These are phyloP conservation scores for Xestobium rufovillosum DNA, from an alignment of 2,888 invertebrate genomes.

Conservation along the genomic window DNA sequence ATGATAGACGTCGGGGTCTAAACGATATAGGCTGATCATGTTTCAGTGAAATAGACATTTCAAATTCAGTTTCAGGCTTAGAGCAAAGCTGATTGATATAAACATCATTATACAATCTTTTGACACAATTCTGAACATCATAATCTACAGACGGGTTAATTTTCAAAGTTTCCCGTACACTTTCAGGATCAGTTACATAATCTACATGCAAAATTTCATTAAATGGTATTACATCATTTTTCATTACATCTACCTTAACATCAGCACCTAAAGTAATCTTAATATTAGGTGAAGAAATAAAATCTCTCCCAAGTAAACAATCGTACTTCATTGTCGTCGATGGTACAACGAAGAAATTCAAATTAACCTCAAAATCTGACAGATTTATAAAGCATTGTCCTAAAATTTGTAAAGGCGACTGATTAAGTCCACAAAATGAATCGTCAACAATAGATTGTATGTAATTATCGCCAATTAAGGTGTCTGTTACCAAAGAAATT, in stretches of 20 bases:
- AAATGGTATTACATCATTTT: no score
- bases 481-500: constrained; percentile 12
- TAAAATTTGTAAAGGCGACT: constrained; percentile 7
- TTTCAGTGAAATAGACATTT: constrained; percentile 21
- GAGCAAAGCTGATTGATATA: constrained; percentile 5
- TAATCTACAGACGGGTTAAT: no score
- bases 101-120: no score
- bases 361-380: constrained; percentile 5
- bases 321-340: constrained; percentile 11
- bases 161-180: no score
- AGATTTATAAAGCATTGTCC: no score
- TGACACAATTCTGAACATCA: no score
- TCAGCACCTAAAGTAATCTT: no score
- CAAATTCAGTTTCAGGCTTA: constrained; percentile 20
- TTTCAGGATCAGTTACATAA: no score
- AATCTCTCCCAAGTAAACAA: constrained; percentile 14
- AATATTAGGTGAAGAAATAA: no score
- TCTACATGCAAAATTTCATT: no score
- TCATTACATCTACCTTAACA: no score
- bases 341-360: constrained; percentile 17
- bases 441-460: constrained; percentile 10
- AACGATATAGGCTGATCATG: constrained; percentile 16
- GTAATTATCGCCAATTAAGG: not conserved
- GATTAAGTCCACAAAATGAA: constrained; percentile 7
- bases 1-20: constrained; percentile 20